Base-by-base conservation (phyloP, 2,113 vertebrate species). In the Sapajus apella region DNA sequence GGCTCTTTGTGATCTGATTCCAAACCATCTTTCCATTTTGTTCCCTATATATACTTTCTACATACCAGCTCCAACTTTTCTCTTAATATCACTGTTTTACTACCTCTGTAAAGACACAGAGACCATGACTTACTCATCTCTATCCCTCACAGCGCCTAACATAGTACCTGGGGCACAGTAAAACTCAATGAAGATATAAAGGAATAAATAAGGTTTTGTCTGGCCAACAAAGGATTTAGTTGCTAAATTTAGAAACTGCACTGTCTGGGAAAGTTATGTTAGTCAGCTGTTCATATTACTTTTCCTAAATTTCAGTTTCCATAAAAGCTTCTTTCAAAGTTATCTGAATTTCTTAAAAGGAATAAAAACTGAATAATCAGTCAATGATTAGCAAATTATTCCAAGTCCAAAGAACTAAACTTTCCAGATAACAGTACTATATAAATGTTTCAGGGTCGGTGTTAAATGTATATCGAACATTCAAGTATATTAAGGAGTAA, bases 171-270 rank as follows among this genome's bases (percentile, higher is more conserved):
- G 56, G 90, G 88, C 75, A 96, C 43, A 97, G 82, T 90, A 72
- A 97, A 86, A 58, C 85, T 97, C 93, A 83, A 94, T 75, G 40
- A 92, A 37, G 93, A 87, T 58, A 77, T 47, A 92, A 90, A 94
- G 61, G 17, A 96, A 70, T 64, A 61, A 94, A 32, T 64, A 84
- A 83, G 27, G 37, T 55, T 90, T 79, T 75, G 35, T 87, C 50
- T 92, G 84, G 80, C 87, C 70, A 70, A 86, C 56, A 89, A 23
- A 91, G 40, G 45, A 55, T 61, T 25, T 58, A 80, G 56, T 58
- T 90, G 77, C 64, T 90, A 82, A 52, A 82, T 94, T 96, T 77
- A 90, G 85, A 97, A 97, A 88, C 0, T 91, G 21, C 93, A 95
- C 23, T 94, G 96, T 80, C 55, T 76, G 86, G 68, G 50, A 95